phyloP scores from a whole-genome alignment of 2,797 vertebrate species.

The Acrossocheilus wenchowensis region DNA sequence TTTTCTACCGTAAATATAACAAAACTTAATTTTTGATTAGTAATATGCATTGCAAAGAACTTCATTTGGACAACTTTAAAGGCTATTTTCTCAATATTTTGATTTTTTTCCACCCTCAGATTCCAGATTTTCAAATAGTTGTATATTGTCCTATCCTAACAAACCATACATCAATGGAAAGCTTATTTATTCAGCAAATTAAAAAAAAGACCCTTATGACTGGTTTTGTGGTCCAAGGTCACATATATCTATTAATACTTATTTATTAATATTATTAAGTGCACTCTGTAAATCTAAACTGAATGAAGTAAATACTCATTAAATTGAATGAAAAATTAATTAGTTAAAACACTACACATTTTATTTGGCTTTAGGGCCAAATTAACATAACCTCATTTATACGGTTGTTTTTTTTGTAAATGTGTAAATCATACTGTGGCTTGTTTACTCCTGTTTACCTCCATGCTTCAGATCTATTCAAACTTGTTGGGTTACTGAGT shows the following conservation, averaged over 20 bases:
- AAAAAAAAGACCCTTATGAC: not conserved
- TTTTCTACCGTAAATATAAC: not conserved
- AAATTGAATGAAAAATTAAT: not conserved
- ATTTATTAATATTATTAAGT: not conserved
- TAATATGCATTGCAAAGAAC: not conserved
- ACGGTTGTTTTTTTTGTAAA: not conserved
- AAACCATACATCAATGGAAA: not conserved
- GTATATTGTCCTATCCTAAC: not conserved
- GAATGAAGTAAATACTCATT: not conserved
- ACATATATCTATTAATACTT: not conserved
- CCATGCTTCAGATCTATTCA: slow-evolving; percentile 15
- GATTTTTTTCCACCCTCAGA: too few relatives aligned
- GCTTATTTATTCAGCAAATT: not conserved
- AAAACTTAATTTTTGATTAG: too few relatives aligned
- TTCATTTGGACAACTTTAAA: not conserved
- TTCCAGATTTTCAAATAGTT: too few relatives aligned
- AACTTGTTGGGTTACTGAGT: slow-evolving; percentile 8
- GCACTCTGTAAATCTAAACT: not conserved
- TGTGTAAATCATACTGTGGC: not conserved
- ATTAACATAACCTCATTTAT: not conserved
- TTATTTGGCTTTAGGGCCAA: not conserved
- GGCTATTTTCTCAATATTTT: not conserved
- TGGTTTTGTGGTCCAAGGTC: not conserved
- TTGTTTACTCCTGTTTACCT: slow-evolving; percentile 27
- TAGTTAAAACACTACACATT: not conserved